phyloP scores from a whole-genome alignment of 2,113 vertebrate genomes.

The Noctilio leporinus region DNA sequence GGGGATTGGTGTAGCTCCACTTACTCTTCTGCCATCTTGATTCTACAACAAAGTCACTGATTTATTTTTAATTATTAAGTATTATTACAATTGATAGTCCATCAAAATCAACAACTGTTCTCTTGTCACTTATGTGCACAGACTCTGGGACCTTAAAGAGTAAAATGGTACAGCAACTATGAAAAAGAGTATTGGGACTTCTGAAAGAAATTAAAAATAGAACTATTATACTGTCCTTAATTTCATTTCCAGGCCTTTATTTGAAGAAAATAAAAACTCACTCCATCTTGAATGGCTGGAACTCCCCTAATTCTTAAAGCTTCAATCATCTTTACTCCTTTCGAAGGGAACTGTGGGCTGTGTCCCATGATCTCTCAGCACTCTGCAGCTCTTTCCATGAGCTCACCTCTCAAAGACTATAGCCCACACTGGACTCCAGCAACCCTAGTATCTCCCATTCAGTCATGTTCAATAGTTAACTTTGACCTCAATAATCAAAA shows the following conservation, averaged over 20 bases:
- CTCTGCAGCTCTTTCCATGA: background rate
- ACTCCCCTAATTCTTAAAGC: background rate
- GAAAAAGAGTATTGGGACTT: background rate
- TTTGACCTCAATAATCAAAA: background rate
- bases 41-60: background rate
- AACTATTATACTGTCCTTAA: background rate
- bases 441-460: background rate
- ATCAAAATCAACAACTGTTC: background rate
- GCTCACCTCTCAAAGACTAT: background rate
- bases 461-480: background rate
- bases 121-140: background rate
- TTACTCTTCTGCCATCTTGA: no score
- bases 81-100: background rate
- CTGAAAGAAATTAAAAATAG: background rate
- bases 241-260: background rate
- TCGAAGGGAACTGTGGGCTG: fast-evolving
- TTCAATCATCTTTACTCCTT: background rate
- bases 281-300: background rate
- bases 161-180: background rate
- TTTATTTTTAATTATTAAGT: background rate
- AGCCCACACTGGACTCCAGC: background rate
- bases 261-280: background rate
- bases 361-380: background rate
- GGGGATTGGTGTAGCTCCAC: no score
- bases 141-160: background rate